These are phyloP conservation scores for Diaprepes abbreviatus DNA, from an alignment of 2,888 invertebrate species.

Conservation along the genomic window DNA sequence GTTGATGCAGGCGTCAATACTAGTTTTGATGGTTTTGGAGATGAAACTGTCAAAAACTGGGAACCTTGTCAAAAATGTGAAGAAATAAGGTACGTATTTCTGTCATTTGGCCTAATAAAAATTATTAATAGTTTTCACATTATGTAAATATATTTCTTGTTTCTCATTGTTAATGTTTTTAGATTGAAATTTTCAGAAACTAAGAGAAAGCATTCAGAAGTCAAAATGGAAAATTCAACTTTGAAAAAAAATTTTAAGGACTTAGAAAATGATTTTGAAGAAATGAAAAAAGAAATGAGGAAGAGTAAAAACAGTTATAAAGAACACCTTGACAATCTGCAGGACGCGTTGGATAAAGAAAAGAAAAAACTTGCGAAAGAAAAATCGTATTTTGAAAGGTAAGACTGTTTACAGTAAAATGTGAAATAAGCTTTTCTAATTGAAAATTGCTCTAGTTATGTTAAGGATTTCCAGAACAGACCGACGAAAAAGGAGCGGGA, in stretches of 20 bases:
- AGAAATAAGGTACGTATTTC: slow-evolving; percentile 24
- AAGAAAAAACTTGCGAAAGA: slow-evolving; percentile 75
- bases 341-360: slow-evolving; percentile 75
- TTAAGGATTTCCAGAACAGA: slow-evolving; percentile 78
- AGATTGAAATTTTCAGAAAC: slow-evolving; percentile 29
- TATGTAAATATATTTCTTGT: too few species aligned
- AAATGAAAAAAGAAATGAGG: slow-evolving; percentile 70
- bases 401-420: slow-evolving; percentile 29
- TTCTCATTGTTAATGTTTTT: too few species aligned
- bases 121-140: too few species aligned
- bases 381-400: slow-evolving; percentile 68
- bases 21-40: slow-evolving; percentile 40
- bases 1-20: slow-evolving; percentile 54
- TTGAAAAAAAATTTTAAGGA: slow-evolving; percentile 68
- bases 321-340: slow-evolving; percentile 76
- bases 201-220: slow-evolving; percentile 6
- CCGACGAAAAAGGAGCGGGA: slow-evolving; percentile 78
- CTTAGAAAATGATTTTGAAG: slow-evolving; percentile 68
- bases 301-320: slow-evolving; percentile 72
- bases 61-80: slow-evolving; percentile 37
- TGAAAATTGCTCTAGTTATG: slow-evolving; percentile 69
- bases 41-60: slow-evolving; percentile 38
- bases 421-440: slow-evolving; percentile 61
- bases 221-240: slow-evolving; percentile 12
- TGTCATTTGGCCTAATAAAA: too few species aligned